These are phyloP conservation scores for Engystomops pustulosus DNA, from an alignment of 2,113 vertebrate genomes.

Conservation along the genomic window DNA sequence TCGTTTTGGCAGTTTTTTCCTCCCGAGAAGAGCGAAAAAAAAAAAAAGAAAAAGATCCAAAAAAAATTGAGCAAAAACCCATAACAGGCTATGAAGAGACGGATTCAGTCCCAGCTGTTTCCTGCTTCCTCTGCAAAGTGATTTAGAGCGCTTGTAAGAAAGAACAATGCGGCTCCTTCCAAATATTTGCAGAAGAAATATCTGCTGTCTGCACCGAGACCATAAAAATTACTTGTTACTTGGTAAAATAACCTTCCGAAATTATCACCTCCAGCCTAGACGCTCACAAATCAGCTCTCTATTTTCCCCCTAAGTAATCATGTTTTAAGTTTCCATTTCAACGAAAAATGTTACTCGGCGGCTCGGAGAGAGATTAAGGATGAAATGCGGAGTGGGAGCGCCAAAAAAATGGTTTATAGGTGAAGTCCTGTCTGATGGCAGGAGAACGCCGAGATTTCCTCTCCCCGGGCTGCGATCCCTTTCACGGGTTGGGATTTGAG, in stretches of 20 bases:
- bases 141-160: constrained; percentile 72
- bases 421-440: constrained; percentile 51
- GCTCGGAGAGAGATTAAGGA: constrained; percentile 61
- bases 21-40: no score
- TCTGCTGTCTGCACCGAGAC: constrained; percentile 64
- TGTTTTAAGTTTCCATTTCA: constrained; percentile 66
- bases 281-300: constrained; percentile 59
- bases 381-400: constrained; percentile 42
- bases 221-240: constrained; percentile 68
- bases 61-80: background rate
- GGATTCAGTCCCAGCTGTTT: constrained; percentile 73
- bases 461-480: constrained; percentile 26
- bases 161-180: constrained; percentile 62
- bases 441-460: constrained; percentile 43
- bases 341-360: constrained; percentile 42
- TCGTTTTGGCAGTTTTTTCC: constrained; percentile 62
- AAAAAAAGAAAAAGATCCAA: constrained; percentile 32
- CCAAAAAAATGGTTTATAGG: constrained; percentile 37
- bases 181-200: constrained; percentile 71
- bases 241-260: constrained; percentile 64
- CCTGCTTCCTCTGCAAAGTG: constrained; percentile 71
- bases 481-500: constrained; percentile 47
- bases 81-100: constrained; percentile 63
- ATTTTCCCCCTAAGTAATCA: constrained; percentile 61
- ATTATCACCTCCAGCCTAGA: constrained; percentile 66